phyloP scores from a whole-genome alignment of 2,888 invertebrate species.

The Heteromurus nitidus region DNA sequence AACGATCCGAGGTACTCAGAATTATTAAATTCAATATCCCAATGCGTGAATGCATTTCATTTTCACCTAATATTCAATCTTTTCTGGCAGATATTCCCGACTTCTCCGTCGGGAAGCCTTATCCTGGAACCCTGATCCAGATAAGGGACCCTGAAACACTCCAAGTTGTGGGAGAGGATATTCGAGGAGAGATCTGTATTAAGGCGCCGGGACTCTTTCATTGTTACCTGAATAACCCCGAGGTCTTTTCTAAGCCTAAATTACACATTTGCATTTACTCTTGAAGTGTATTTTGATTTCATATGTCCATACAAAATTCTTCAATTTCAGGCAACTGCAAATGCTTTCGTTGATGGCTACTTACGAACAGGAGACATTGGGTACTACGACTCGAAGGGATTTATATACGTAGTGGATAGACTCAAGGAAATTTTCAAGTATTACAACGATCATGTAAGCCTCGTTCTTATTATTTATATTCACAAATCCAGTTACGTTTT shows the following conservation, averaged over 20 bases:
- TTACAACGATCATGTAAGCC: slow-evolving; percentile 65
- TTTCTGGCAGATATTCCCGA: slow-evolving; percentile 36
- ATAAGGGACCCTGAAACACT: slow-evolving; percentile 41
- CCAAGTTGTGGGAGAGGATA: slow-evolving; percentile 38
- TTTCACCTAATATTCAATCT: not conserved
- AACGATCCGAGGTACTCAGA: slow-evolving; percentile 18
- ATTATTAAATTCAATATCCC: no score
- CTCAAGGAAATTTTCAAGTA: slow-evolving; percentile 71
- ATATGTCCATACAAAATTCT: not conserved
- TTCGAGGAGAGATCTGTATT: slow-evolving; percentile 51
- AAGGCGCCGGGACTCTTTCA: slow-evolving; percentile 30
- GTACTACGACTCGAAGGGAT: slow-evolving; percentile 65
- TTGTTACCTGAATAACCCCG: slow-evolving; percentile 46
- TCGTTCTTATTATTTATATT: not conserved
- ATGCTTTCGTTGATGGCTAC: slow-evolving; percentile 61
- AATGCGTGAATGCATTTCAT: no score
- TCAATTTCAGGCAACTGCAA: slow-evolving; percentile 50
- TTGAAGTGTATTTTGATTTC: not conserved
- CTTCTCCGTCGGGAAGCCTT: slow-evolving; percentile 49
- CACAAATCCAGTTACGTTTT: not conserved
- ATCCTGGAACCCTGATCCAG: slow-evolving; percentile 50
- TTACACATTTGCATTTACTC: not conserved
- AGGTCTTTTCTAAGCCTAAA: slow-evolving; percentile 35
- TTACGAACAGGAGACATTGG: slow-evolving; percentile 69
- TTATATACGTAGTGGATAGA: slow-evolving; percentile 67